These are phyloP conservation scores for Lasioglossum vierecki DNA, from an alignment of 2,888 invertebrate species.

Conservation along the genomic window DNA sequence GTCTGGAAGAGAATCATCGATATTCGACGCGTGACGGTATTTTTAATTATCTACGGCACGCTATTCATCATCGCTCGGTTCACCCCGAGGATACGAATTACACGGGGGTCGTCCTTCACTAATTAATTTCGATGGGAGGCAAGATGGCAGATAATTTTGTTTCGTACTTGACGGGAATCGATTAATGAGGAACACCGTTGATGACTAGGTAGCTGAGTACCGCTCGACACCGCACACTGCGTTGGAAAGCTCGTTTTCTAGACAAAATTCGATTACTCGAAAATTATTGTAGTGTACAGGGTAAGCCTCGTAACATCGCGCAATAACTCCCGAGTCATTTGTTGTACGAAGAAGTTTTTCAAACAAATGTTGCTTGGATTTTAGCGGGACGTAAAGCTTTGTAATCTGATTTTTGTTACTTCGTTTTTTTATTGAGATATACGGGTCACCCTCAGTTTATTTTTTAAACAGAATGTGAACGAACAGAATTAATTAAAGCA, in stretches of 20 bases:
- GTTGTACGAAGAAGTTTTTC: no score
- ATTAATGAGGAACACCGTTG: slow-evolving; percentile 33
- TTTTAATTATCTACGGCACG: slow-evolving; percentile 74
- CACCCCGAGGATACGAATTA: slow-evolving; percentile 33
- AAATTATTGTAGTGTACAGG: neutral
- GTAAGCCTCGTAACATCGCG: no score
- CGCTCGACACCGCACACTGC: neutral
- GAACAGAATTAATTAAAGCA: no score
- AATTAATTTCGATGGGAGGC: slow-evolving; percentile 54
- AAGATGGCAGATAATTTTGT: slow-evolving; percentile 49
- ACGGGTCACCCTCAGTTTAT: no score
- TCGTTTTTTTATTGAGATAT: no score
- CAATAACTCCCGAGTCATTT: no score
- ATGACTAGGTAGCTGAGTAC: neutral
- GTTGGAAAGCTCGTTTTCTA: neutral
- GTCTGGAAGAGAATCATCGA: slow-evolving; percentile 66
- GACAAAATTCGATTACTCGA: neutral
- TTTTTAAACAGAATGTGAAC: no score
- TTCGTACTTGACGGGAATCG: slow-evolving; percentile 53
- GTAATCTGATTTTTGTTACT: no score
- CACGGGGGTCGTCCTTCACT: slow-evolving; percentile 51
- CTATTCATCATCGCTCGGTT: slow-evolving; percentile 61
- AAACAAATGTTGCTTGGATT: no score
- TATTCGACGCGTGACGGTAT: slow-evolving; percentile 78
- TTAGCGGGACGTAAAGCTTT: no score